Evolutionary conservation across 2,888 invertebrate genomes (phyloP), one percentile per base, ranked within the genome.

Genomic region (Dolichopus griseipennis): DNA sequence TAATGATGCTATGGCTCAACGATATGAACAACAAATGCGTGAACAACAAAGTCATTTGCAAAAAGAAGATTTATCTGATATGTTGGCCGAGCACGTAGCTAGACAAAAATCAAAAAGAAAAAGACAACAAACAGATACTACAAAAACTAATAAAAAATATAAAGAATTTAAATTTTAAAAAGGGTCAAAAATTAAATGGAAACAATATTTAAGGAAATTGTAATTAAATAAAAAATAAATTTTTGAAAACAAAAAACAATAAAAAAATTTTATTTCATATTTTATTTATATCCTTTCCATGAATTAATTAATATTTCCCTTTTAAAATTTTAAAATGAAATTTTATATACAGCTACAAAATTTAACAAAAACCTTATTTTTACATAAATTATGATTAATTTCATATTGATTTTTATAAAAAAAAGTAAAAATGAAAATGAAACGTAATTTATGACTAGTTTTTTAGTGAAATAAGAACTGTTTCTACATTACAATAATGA

Each of bases 81-180:
- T 99, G 97, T 87, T 98, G 76, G 97, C 97, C 6, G 98, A 98
- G 81, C 98, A 99, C 79, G 95, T 96, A 63, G 96, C 97, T 20
- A 88, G 96, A 73, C 97, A 97, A 80, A 97, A 95, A 88, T 96
- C 90, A 76, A 95, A 97, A 83, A 85, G 96, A 72, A 97, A 97
- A 81, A 87, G 95, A 70, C 93, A 95, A 74, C 92, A 93, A 79
- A 92, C 92, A 73, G 90, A 93, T 76, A 93, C 95, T 74, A 76
- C 78, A 66, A 95, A 96, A 80, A 89, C 92, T 74, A 90, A 93
- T 18, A 97, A 97, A 84, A 97, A 97, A 83, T 97, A 97, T 85
- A 97, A 97, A 83, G 97, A 97, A 80, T 97, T 97, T 85, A 97
- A 97, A 81, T 97, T 97, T 85, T 97, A 86, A 73, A 68, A 18